phyloP scores from a whole-genome alignment of 2,888 invertebrate genomes.

The Tricholauxania praeusta region DNA sequence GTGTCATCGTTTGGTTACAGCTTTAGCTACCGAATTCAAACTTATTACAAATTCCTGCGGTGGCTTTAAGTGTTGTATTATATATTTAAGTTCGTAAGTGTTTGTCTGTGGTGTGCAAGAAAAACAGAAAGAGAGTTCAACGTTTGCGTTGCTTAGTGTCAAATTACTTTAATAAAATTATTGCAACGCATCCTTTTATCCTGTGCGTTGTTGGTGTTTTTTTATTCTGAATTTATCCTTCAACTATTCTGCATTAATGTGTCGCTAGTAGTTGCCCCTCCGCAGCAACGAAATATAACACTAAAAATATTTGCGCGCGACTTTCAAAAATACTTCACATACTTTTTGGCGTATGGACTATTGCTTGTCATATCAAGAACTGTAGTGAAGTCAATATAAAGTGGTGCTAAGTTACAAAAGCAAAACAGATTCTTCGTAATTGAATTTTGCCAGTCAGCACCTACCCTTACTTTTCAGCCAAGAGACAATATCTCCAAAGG shows the following conservation, averaged over 20 bases:
- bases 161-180: slow-evolving; percentile 39
- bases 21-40: no score
- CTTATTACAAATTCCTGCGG: background rate
- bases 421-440: background rate
- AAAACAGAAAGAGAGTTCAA: slow-evolving; percentile 41
- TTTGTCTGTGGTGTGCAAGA: background rate
- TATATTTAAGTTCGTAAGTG: background rate
- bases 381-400: background rate
- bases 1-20: no score
- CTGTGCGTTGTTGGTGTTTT: background rate
- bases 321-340: no score
- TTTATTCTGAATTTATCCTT: background rate
- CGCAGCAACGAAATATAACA: no score
- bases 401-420: background rate
- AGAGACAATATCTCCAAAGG: no score
- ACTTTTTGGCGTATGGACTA: background rate
- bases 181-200: slow-evolving; percentile 8
- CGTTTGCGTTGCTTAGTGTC: slow-evolving; percentile 48
- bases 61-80: background rate
- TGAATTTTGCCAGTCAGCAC: no score
- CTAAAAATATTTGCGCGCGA: no score
- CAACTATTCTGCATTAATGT: slow-evolving; percentile 1
- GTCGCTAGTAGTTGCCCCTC: no score
- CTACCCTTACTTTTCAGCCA: no score
- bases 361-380: background rate